Conservation (phyloP, 2,888 invertebrate genomes). For the Endomychus coccineus region DNA sequence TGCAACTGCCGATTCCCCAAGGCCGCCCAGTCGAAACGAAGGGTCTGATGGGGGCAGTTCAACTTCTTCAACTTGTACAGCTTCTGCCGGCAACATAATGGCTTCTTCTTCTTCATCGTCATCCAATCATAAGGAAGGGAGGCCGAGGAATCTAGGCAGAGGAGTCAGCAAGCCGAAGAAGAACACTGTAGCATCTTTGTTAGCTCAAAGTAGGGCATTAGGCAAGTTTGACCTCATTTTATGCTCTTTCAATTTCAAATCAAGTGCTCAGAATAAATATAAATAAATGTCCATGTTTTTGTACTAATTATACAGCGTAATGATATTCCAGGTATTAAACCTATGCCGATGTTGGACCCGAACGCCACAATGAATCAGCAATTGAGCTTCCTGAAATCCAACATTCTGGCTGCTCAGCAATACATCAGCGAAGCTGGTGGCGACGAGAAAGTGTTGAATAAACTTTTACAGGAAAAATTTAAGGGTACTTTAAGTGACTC, state of each 20-base stretch:
- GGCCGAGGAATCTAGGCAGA: conserved; percentile 76
- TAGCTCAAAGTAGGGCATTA: conserved; percentile 79
- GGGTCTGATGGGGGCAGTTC: conserved; percentile 36
- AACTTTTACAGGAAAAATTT: conserved; percentile 50
- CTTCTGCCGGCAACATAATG: conserved; percentile 14
- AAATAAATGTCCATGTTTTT: background rate
- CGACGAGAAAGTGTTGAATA: conserved; percentile 45
- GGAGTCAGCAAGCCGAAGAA: conserved; percentile 88
- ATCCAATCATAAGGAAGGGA: conserved; percentile 57
- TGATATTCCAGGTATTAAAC: conserved; percentile 52
- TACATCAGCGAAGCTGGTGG: conserved; percentile 42
- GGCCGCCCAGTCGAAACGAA: conserved; percentile 48
- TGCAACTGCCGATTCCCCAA: conserved; percentile 53
- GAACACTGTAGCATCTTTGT: conserved; percentile 81
- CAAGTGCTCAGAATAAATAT: background rate
- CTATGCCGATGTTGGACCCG: conserved; percentile 55
- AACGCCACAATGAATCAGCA: conserved; percentile 51
- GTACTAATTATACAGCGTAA: background rate
- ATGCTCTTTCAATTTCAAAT: background rate
- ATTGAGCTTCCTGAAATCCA: conserved; percentile 50
- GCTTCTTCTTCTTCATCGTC: conserved; percentile 22
- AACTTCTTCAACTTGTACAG: conserved; percentile 31
- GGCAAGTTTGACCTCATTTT: conserved; percentile 44
- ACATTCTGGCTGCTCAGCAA: conserved; percentile 64
- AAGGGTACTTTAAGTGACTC: conserved; percentile 51